phyloP scores from a whole-genome alignment of 2,113 vertebrate species.

The Bombycilla garrulus region DNA sequence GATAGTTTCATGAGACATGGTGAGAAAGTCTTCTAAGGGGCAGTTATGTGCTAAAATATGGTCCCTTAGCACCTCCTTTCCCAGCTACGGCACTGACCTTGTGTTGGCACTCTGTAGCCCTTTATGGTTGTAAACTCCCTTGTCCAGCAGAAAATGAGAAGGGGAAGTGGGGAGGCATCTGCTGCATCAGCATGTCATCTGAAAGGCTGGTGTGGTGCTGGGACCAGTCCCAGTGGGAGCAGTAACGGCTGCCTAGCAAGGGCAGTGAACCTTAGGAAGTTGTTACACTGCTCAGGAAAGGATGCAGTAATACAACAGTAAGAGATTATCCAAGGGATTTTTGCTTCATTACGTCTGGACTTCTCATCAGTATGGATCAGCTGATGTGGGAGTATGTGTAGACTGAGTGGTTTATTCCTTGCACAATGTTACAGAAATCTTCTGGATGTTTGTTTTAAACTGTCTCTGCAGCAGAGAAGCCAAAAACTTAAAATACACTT shows the following conservation, averaged over 20 bases:
- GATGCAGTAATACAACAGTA: not conserved
- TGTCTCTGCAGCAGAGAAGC: not conserved
- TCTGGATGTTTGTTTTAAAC: not conserved
- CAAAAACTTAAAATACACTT: not conserved
- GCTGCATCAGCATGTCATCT: not conserved
- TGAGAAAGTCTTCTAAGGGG: not conserved
- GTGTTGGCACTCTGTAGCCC: not conserved
- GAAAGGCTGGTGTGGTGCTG: not conserved
- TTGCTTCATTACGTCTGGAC: not conserved
- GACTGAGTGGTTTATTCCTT: not conserved
- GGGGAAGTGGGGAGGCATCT: not conserved
- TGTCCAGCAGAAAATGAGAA: not conserved
- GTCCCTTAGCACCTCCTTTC: not conserved
- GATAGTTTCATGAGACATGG: not conserved
- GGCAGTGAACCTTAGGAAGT: not conserved
- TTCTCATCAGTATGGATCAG: not conserved
- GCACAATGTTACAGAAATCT: not conserved
- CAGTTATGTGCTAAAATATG: not conserved
- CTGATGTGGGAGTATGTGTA: not conserved
- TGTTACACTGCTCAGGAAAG: not conserved
- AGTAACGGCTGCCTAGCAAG: not conserved
- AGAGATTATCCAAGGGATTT: not conserved
- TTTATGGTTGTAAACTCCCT: not conserved
- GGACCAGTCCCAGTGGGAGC: not conserved
- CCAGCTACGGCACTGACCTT: not conserved